phyloP scores from a whole-genome alignment of 2,797 vertebrate genomes.

The Dallia pectoralis region DNA sequence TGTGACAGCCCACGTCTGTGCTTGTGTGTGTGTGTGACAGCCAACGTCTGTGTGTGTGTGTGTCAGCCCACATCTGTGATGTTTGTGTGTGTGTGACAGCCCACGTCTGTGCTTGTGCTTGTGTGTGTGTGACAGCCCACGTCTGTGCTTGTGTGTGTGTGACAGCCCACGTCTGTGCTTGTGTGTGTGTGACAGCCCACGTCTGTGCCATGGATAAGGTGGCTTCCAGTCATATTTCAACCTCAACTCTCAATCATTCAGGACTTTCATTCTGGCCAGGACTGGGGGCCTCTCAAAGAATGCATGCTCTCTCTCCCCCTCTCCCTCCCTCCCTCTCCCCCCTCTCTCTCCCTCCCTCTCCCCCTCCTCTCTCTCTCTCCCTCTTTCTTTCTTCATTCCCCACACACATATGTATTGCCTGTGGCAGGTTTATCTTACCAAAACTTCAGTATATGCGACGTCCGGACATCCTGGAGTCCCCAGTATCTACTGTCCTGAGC shows the following conservation, averaged over 20 bases:
- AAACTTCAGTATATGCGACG: constrained; percentile 6
- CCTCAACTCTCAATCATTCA: neutral
- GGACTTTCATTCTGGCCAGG: constrained; percentile 40
- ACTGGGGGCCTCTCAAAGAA: constrained; percentile 31
- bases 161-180: no score
- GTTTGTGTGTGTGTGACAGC: constrained; percentile 13
- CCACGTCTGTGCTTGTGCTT: constrained; percentile 10
- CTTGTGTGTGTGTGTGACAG: constrained; percentile 14
- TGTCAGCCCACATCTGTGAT: constrained; percentile 9
- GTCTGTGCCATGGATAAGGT: neutral
- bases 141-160: constrained; percentile 10
- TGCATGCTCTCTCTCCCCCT: no score
- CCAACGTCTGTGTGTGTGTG: constrained; percentile 10
- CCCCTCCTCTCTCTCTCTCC: neutral
- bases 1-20: constrained; percentile 8
- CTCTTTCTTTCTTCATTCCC: neutral
- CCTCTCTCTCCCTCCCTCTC: no score
- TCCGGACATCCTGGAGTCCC: neutral
- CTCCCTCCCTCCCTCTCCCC: no score
- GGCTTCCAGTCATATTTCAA: neutral
- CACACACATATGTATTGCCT: constrained; percentile 30
- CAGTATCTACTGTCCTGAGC: neutral
- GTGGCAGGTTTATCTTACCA: constrained; percentile 20
- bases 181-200: constrained; percentile 43
- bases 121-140: no score